phyloP scores from a whole-genome alignment of 2,113 vertebrate genomes.

The Turdus rufiventris region DNA sequence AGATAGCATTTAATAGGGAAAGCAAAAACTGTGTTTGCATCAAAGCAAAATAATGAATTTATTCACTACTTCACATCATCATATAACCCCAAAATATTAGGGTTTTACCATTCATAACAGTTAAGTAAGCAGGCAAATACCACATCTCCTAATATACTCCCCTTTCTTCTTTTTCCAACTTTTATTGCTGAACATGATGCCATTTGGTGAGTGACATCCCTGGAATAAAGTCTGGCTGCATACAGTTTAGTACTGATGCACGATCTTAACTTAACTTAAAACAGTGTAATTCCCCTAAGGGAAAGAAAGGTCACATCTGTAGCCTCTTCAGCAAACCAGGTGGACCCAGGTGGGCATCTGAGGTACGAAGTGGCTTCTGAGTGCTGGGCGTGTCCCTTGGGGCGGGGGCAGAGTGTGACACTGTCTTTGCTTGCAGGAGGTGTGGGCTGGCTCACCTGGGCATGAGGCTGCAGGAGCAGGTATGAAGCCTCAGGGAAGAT shows the following conservation, averaged over 20 bases:
- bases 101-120: neutral
- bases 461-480: neutral
- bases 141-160: fast-evolving
- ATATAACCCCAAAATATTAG: neutral
- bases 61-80: neutral
- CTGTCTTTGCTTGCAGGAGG: neutral
- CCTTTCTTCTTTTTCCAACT: neutral
- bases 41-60: neutral
- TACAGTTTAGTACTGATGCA: neutral
- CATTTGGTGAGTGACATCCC: neutral
- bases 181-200: neutral
- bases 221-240: neutral
- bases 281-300: neutral
- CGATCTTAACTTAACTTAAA: neutral
- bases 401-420: neutral
- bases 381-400: fast-evolving
- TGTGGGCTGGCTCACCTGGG: neutral
- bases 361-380: neutral
- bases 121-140: neutral
- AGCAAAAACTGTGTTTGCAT: neutral
- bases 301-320: neutral
- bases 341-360: neutral
- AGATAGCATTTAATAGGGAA: neutral
- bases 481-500: neutral
- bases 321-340: neutral